Conservation (phyloP, 2,888 invertebrate species). For the Leptopilina myrica region DNA sequence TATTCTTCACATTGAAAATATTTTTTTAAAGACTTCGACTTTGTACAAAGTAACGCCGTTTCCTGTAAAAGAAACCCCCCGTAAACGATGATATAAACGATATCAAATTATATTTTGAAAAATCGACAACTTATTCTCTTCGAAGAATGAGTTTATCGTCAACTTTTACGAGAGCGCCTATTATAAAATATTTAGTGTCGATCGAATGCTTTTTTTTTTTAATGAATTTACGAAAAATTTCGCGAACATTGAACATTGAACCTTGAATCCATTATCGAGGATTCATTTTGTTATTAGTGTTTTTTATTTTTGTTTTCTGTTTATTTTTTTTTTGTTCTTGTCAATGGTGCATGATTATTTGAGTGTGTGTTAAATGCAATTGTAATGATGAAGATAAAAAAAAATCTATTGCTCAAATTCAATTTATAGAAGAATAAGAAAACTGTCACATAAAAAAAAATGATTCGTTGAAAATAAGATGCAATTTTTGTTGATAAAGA, state of each 20-base stretch:
- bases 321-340: neutral
- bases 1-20: constrained; percentile 44
- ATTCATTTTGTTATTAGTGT: constrained; percentile 45
- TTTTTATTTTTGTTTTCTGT: constrained; percentile 6
- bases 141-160: neutral
- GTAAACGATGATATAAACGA: constrained; percentile 23
- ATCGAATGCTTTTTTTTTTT: constrained; percentile 25
- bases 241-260: neutral
- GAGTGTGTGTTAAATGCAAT: constrained; percentile 51
- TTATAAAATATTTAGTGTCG: constrained; percentile 13
- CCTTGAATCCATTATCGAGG: neutral
- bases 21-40: constrained; percentile 6
- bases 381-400: constrained; percentile 48
- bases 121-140: constrained; percentile 11
- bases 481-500: constrained; percentile 7
- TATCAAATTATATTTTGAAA: neutral
- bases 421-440: constrained; percentile 37
- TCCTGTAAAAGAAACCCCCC: constrained; percentile 8
- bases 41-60: constrained; percentile 37
- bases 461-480: constrained; percentile 10
- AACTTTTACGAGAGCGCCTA: constrained; percentile 4
- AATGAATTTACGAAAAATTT: neutral
- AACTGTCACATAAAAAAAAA: constrained; percentile 43
- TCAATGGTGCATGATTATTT: constrained; percentile 48
- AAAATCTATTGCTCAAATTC: constrained; percentile 45